Base-by-base conservation (phyloP, 2,888 invertebrate species). In the Parnassius orleans region DNA sequence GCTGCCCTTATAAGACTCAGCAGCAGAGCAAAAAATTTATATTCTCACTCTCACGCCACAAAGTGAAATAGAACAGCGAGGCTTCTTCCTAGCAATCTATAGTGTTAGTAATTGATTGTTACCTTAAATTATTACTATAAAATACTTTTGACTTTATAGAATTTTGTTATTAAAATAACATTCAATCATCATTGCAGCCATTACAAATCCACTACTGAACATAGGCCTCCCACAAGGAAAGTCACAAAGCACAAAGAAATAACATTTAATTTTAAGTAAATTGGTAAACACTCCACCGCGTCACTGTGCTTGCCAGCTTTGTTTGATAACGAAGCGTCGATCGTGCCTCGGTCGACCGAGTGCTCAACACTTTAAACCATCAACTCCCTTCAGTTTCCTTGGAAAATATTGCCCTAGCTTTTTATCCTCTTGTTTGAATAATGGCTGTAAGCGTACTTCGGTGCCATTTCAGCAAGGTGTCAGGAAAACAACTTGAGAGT, bases 381-480 rank as follows among this genome's bases (percentile, higher is more conserved):
- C 87, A 86, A 78, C 84, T 80, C 83, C 82, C 84, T 83, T 84
- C 87, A 78, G 84, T 79, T 87, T 84, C 87, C 87, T 87, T 81
- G 79, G 83, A 90, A 91, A 91, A 91, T 91, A 90, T 91, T 89
- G 87, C 86, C 87, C 80, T 76, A 83, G 87, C 88, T 90, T 90
- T 90, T 90, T 90, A 90, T 88, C 87, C 84, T 84, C 87, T 89
- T 89, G 90, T 90, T 91, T 90, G 90, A 90, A 90, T 90, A 89
- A 90, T 90, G 86, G 84, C 83, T 84, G 87, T 87, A 87, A 89
- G 86, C 81, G 88, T 87, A 87, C 89, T 87, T 77, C 78, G 81
- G 79, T 79, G 83, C 85, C 84, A 84, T 87, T 87, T 84, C 81
- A 85, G 82, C 80, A 86, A 90, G 90, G 90, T 90, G 87, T 84